Conservation (phyloP, 2,888 invertebrate genomes). For the Tenthredo notha region DNA sequence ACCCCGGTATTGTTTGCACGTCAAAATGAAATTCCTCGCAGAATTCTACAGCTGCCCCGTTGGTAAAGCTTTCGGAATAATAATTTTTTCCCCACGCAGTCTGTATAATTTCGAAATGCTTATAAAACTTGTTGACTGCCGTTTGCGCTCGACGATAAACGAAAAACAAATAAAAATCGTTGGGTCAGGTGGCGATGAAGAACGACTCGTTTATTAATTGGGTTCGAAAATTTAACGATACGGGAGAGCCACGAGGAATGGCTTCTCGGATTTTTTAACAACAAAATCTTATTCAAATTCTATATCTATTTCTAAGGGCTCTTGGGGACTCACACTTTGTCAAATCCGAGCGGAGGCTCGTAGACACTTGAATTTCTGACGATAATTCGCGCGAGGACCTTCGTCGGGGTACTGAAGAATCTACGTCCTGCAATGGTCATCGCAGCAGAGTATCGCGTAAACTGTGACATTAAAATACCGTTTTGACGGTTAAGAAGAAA, state of each 20-base stretch:
- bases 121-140: neutral
- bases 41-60: conserved; percentile 8
- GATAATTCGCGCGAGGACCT: conserved; percentile 16
- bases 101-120: neutral
- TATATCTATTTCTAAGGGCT: neutral
- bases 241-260: neutral
- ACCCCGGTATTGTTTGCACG: neutral
- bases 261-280: neutral
- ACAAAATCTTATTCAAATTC: neutral
- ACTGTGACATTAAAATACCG: conserved; percentile 26
- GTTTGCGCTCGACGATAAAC: neutral
- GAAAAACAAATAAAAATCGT: neutral
- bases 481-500: neutral
- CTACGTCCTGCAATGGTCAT: conserved; percentile 28
- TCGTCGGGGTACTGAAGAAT: conserved; percentile 5
- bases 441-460: neutral
- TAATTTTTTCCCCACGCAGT: neutral
- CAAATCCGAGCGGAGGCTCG: neutral
- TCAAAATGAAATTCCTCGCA: neutral
- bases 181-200: conserved; percentile 30
- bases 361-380: conserved; percentile 4
- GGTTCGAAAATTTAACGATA: neutral
- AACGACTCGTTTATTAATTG: neutral
- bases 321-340: conserved; percentile 37
- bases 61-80: neutral